These are phyloP conservation scores for Aquatica leii DNA, from an alignment of 2,888 invertebrate species.

Conservation along the genomic window DNA sequence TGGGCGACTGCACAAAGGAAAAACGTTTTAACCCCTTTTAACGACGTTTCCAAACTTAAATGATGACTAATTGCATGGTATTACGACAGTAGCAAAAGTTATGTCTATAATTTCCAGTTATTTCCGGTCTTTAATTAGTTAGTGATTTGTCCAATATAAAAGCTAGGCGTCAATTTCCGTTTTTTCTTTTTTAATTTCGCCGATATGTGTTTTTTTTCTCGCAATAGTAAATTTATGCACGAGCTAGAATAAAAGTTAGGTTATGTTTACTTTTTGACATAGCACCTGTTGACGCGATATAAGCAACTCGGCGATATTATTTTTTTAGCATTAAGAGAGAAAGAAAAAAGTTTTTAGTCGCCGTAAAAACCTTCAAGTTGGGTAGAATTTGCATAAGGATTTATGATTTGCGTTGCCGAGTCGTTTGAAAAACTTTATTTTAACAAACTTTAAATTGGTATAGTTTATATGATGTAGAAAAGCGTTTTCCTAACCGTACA, in stretches of 20 bases:
- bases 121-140: conserved; percentile 46
- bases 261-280: conserved; percentile 27
- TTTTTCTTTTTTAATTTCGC: conserved; percentile 20
- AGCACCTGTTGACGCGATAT: conserved; percentile 36
- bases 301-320: conserved; percentile 26
- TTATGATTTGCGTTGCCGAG: not conserved
- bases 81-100: conserved; percentile 20
- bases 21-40: not conserved
- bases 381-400: not conserved
- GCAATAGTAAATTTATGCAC: conserved; percentile 28
- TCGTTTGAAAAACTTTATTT: conserved; percentile 5
- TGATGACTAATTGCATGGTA: conserved; percentile 11
- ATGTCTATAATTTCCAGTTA: conserved; percentile 37
- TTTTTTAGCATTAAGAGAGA: not conserved
- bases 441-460: too few species aligned
- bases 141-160: conserved; percentile 37
- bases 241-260: not conserved
- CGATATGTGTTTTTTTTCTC: conserved; percentile 20
- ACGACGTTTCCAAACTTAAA: conserved; percentile 7
- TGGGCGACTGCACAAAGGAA: too few species aligned
- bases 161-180: conserved; percentile 43
- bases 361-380: not conserved
- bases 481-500: too few species aligned
- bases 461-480: too few species aligned
- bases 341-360: not conserved